phyloP scores from a whole-genome alignment of 2,888 invertebrate genomes.

The Trachelus troglodyta region DNA sequence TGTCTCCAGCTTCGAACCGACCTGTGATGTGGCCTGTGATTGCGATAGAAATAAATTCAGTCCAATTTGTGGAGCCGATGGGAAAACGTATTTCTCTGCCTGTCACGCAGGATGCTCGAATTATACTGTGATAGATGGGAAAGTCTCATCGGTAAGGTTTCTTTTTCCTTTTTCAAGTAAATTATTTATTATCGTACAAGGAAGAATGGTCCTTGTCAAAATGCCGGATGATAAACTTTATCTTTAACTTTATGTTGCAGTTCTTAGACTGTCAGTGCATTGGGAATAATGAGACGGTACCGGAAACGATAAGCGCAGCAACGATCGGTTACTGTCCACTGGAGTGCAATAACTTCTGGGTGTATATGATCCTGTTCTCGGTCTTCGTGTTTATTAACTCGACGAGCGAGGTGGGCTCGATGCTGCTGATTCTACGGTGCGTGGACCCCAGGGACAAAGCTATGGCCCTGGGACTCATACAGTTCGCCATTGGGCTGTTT shows the following conservation, averaged over 20 bases:
- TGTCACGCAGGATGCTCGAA: conserved; percentile 89
- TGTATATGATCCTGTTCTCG: conserved; percentile 86
- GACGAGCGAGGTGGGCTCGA: conserved; percentile 92
- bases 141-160: conserved; percentile 65
- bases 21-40: conserved; percentile 77
- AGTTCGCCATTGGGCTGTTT: conserved; percentile 92
- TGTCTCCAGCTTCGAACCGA: conserved; percentile 67
- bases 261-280: conserved; percentile 69
- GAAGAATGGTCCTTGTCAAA: neutral
- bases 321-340: conserved; percentile 84
- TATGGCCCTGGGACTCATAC: conserved; percentile 93
- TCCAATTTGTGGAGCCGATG: conserved; percentile 87
- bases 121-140: conserved; percentile 71
- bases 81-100: conserved; percentile 86
- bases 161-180: neutral
- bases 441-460: conserved; percentile 93
- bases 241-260: conserved; percentile 58
- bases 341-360: conserved; percentile 82
- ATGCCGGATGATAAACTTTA: neutral
- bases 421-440: conserved; percentile 89
- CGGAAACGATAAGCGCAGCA: conserved; percentile 69
- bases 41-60: conserved; percentile 83
- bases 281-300: conserved; percentile 45
- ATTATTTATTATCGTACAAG: neutral
- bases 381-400: conserved; percentile 92